Conservation (phyloP, 2,797 vertebrate species). For the Limosa lapponica region DNA sequence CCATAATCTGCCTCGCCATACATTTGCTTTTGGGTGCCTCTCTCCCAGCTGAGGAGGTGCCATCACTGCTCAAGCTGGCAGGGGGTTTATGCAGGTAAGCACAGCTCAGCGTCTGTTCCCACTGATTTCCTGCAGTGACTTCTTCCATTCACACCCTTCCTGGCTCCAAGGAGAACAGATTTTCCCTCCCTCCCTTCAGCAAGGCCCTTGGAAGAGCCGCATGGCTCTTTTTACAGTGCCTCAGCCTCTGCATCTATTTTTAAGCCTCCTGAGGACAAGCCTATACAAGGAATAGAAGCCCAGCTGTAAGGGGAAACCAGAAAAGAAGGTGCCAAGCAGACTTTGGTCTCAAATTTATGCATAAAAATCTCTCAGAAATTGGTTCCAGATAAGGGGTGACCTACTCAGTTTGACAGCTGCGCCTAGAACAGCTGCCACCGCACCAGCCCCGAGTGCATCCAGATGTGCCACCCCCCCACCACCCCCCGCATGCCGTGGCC, state of each 20-base stretch:
- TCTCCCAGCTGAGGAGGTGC: background rate
- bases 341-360: background rate
- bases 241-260: constrained; percentile 2
- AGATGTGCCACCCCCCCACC: background rate
- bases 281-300: background rate
- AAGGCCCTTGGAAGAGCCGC: background rate
- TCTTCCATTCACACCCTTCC: background rate
- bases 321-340: constrained; percentile 22
- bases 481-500: rapidly evolving
- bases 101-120: background rate
- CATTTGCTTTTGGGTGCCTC: background rate
- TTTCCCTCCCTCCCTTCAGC: background rate
- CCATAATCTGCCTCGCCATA: background rate
- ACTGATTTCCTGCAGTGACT: background rate
- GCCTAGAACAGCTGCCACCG: background rate
- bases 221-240: rapidly evolving
- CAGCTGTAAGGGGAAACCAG: constrained; percentile 20
- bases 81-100: background rate
- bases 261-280: background rate
- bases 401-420: background rate
- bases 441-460: background rate
- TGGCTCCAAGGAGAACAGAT: background rate
- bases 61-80: rapidly evolving
- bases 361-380: background rate
- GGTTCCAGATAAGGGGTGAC: constrained; percentile 35